Evolutionary conservation across 2,113 vertebrate species (phyloP).

Genomic region (Mirza zaza): DNA sequence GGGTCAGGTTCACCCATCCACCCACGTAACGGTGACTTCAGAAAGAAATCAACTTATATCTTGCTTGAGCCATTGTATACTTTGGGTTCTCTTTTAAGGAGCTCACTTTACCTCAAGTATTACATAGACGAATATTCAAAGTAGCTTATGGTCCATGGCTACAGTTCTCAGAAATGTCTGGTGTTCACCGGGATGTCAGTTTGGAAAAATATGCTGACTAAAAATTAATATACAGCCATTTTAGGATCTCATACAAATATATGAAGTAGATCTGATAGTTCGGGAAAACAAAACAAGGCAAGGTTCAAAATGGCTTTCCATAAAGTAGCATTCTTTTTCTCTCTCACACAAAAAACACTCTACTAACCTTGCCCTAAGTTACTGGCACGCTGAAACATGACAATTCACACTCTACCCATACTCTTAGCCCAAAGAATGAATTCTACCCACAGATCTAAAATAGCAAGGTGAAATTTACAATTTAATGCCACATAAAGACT

Average conservation of each 20-base stretch:
- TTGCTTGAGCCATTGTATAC: not conserved
- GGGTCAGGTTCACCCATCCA: too few species aligned
- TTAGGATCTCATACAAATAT: not conserved
- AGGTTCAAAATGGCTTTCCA: not conserved
- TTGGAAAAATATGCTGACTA: not conserved
- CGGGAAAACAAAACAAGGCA: conserved; percentile 5
- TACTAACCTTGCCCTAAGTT: conserved; percentile 18
- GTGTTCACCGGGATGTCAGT: not conserved
- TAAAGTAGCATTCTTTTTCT: not conserved
- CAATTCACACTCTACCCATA: not conserved
- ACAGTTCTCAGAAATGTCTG: not conserved
- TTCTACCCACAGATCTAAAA: conserved; percentile 42
- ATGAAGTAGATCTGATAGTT: not conserved
- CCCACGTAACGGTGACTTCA: not conserved
- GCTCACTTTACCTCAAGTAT: not conserved
- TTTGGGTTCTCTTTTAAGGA: not conserved
- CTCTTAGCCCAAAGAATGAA: not conserved
- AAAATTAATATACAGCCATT: not conserved
- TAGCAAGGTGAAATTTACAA: conserved; percentile 59
- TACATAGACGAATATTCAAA: not conserved
- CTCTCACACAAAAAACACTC: not conserved
- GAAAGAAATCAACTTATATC: not conserved
- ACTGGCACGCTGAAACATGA: not conserved
- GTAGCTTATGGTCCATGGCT: not conserved
- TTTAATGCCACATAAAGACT: conserved; percentile 46